Percentiles rank a stretch among this genome's conserved stretches.
These are phyloP conservation scores for Saccostrea echinata DNA, from an alignment of 1,140 invertebrate genomes.

Conservation along the genomic window DNA sequence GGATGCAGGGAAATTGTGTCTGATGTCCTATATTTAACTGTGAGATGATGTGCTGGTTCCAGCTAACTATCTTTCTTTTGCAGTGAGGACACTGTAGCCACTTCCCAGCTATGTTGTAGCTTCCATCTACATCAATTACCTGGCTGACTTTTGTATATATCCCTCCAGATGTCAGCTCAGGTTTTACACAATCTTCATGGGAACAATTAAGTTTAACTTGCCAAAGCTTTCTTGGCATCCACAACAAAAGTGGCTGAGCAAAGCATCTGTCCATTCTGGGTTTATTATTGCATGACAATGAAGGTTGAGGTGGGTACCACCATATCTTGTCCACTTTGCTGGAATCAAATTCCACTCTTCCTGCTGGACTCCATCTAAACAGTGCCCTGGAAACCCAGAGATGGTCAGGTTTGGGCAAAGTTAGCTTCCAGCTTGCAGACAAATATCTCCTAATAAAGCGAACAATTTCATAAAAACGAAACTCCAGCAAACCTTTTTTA, in stretches of 20 bases:
- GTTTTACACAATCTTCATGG: too few relatives aligned
- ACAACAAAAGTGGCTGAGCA: background rate
- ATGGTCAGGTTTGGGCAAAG: constrained; percentile 30
- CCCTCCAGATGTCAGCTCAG: too few relatives aligned
- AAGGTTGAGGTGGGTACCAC: constrained; percentile 31
- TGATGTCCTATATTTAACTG: constrained; percentile 38
- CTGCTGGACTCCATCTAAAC: background rate
- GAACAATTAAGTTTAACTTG: too few relatives aligned
- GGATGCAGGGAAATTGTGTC: constrained; percentile 31
- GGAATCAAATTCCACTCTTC: constrained; percentile 7
- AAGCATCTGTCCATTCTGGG: constrained; percentile 23
- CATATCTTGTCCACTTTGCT: constrained; percentile 16
- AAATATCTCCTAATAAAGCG: background rate
- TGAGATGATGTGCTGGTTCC: constrained; percentile 3
- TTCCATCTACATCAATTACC: constrained; percentile 38
- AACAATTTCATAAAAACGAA: too few relatives aligned
- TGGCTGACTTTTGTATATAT: too few relatives aligned
- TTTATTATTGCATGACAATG: background rate
- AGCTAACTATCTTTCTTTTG: constrained; percentile 38
- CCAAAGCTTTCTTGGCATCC: too few relatives aligned
- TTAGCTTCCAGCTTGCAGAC: constrained; percentile 5
- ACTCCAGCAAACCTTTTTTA: too few relatives aligned
- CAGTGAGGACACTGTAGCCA: constrained; percentile 14
- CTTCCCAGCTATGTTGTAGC: constrained; percentile 39
- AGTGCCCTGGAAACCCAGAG: constrained; percentile 17